A percentile compares a stretch with the other conserved stretches of the same genome.
Evolutionary conservation across 2,113 vertebrate species (phyloP).

Genomic region (Lepisosteus osseus): DNA sequence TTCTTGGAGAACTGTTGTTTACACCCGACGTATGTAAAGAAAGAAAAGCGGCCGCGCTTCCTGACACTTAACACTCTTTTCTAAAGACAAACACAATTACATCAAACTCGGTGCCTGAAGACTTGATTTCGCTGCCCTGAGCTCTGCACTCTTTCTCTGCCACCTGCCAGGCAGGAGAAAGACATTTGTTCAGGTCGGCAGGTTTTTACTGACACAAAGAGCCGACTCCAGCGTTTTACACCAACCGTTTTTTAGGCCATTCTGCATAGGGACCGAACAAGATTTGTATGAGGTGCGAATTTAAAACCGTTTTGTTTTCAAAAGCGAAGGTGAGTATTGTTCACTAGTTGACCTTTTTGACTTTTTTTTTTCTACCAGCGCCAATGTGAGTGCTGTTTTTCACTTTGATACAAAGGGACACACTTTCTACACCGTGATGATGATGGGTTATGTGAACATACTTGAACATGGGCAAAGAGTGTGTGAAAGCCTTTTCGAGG

Average conservation of each 20-base stretch:
- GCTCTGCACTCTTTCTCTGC: slow-evolving; percentile 39
- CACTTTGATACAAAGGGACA: too few species aligned
- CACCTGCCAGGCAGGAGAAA: slow-evolving; percentile 24
- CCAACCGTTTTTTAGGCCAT: slow-evolving; percentile 45
- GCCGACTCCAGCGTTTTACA: slow-evolving; percentile 46
- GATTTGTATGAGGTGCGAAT: background rate
- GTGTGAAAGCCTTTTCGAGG: too few species aligned
- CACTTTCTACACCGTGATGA: too few species aligned
- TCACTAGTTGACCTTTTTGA: too few species aligned
- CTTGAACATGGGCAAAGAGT: too few species aligned
- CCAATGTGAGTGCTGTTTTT: too few species aligned
- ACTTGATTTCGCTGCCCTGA: slow-evolving; percentile 38
- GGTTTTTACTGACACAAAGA: slow-evolving; percentile 29
- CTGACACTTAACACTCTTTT: slow-evolving; percentile 29
- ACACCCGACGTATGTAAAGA: slow-evolving; percentile 20
- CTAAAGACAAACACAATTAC: slow-evolving; percentile 10
- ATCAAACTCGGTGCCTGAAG: slow-evolving; percentile 40
- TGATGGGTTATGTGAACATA: too few species aligned
- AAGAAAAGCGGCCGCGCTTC: slow-evolving; percentile 39
- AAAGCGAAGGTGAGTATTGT: too few species aligned
- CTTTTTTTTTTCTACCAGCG: too few species aligned
- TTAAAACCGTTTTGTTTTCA: background rate
- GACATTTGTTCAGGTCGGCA: background rate
- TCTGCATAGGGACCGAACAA: slow-evolving; percentile 53
- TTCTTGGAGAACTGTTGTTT: slow-evolving; percentile 46